Percentiles rank a stretch among this genome's conserved stretches.
Conservation (phyloP, 2,888 invertebrate species). For the Microplitis deprimator region DNA sequence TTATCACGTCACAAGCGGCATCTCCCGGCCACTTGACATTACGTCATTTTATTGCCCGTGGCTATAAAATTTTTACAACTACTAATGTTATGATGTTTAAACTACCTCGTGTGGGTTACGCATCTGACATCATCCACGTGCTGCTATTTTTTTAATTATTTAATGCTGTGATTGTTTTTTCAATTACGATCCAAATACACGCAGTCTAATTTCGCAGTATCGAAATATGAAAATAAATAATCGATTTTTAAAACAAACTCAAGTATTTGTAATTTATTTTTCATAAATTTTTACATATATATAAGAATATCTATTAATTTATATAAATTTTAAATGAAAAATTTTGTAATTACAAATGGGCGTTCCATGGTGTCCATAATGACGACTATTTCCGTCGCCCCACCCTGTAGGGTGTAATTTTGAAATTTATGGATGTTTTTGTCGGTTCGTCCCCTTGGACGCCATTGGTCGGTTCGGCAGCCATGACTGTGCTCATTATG, state of each 20-base stretch:
- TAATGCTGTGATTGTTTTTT: background rate
- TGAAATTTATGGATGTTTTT: slow-evolving; percentile 43
- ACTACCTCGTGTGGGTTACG: slow-evolving; percentile 44
- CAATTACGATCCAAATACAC: background rate
- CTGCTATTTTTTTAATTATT: slow-evolving; percentile 12
- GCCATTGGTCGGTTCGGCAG: slow-evolving; percentile 65
- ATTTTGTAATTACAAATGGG: slow-evolving; percentile 32
- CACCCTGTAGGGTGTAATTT: slow-evolving; percentile 44
- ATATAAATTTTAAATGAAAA: background rate
- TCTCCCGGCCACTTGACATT: slow-evolving; percentile 63
- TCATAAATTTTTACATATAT: background rate
- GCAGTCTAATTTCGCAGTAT: too few relatives aligned
- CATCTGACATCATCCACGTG: slow-evolving; percentile 42
- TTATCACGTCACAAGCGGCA: slow-evolving; percentile 60
- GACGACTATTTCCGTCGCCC: slow-evolving; percentile 31
- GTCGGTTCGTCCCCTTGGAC: slow-evolving; percentile 56
- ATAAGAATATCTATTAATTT: background rate
- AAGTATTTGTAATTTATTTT: background rate
- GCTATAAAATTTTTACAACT: slow-evolving; percentile 70
- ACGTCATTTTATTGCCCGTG: slow-evolving; percentile 71
- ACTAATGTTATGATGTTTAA: slow-evolving; percentile 56
- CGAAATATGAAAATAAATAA: background rate
- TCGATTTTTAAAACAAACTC: background rate
- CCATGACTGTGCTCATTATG: slow-evolving; percentile 67
- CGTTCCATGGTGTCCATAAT: slow-evolving; percentile 11